Evolutionary conservation across 2,113 vertebrate species (phyloP).

Genomic region (Rattus rattus): DNA sequence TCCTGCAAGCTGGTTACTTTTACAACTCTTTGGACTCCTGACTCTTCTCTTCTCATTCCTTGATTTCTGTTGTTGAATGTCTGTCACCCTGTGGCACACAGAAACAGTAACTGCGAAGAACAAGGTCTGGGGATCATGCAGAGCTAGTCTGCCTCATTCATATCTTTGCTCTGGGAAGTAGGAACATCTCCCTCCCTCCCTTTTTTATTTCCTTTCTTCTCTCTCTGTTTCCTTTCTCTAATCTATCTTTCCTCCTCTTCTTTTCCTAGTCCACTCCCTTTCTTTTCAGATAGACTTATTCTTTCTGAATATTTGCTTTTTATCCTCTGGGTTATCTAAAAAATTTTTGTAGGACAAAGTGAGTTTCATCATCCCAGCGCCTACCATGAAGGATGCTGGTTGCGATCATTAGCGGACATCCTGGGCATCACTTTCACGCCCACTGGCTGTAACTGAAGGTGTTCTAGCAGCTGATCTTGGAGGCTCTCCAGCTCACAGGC

Average conservation of each 20-base stretch:
- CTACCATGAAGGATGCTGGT: background rate
- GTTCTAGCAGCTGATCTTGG: background rate
- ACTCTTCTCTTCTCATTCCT: background rate
- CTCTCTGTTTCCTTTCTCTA: background rate
- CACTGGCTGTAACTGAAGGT: background rate
- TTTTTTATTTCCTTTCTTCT: too few species aligned
- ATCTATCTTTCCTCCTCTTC: background rate
- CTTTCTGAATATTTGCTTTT: constrained; percentile 20
- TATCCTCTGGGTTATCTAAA: background rate
- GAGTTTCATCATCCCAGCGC: background rate
- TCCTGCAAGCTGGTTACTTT: background rate
- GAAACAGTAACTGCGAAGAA: background rate
- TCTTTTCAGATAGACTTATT: background rate
- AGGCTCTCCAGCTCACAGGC: background rate
- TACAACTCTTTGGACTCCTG: background rate
- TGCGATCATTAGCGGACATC: background rate
- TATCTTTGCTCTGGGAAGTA: background rate
- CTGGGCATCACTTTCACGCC: background rate
- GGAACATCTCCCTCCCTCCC: background rate
- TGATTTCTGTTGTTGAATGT: background rate
- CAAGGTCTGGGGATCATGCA: background rate
- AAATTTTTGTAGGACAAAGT: background rate
- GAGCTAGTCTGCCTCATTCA: background rate
- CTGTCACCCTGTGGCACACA: background rate
- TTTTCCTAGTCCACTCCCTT: too few species aligned